Conservation (phyloP, 2,797 vertebrate species). For the Falco cherrug region DNA sequence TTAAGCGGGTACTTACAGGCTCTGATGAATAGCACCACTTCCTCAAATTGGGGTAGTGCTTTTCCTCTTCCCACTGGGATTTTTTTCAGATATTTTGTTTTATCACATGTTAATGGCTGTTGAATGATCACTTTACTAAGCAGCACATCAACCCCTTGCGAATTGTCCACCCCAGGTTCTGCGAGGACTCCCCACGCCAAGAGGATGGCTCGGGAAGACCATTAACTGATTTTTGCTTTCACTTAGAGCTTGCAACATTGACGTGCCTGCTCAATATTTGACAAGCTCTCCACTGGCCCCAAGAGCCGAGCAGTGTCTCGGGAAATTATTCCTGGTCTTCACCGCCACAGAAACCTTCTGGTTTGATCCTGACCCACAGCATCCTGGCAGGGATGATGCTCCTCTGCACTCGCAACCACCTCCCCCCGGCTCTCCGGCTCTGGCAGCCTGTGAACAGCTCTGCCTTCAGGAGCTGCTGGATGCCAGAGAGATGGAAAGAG, state of each 20-base stretch:
- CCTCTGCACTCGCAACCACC: fast-evolving
- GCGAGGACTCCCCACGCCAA: neutral
- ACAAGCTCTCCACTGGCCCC: conserved; percentile 36
- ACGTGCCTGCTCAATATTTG: conserved; percentile 69
- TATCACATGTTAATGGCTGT: neutral
- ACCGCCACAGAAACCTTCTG: neutral
- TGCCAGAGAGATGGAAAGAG: fast-evolving
- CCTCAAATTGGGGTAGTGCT: neutral
- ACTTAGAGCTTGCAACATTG: conserved; percentile 67
- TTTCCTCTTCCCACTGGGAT: neutral
- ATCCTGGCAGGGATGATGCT: neutral
- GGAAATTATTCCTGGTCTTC: conserved; percentile 6
- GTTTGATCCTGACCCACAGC: neutral
- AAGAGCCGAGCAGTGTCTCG: neutral
- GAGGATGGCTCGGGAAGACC: conserved; percentile 52
- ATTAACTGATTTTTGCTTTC: conserved; percentile 76
- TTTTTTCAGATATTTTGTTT: neutral
- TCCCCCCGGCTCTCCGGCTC: fast-evolving
- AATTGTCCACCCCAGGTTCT: neutral
- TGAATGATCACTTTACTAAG: neutral
- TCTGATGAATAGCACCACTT: neutral
- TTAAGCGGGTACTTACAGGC: neutral
- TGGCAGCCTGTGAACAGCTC: neutral
- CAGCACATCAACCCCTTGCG: neutral
- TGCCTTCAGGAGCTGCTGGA: neutral